Evolutionary conservation across 2,113 vertebrate genomes (phyloP), one percentile per base, ranked within the genome.

Genomic region (Cercocebus atys): DNA sequence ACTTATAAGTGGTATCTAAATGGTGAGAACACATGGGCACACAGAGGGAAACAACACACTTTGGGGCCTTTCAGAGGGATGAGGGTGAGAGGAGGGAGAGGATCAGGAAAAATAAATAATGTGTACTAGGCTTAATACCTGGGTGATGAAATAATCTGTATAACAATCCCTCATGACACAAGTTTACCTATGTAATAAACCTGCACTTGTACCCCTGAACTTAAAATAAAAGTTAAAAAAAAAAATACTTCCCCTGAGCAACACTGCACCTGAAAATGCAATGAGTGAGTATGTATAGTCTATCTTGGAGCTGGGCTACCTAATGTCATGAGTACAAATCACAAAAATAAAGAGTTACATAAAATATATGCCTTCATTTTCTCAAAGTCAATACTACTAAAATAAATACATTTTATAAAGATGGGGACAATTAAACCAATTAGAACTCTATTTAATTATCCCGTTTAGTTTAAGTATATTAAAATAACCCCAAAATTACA

Each of bases 401-500:
- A 85, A 76, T 45, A 83, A 89, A 87, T 59, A 85, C 55, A 92
- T 82, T 95, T 96, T 92, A 80, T 47, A 91, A 93, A 94, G 70
- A 82, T 12, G 25, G 10, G 23, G 38, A 92, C 25, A 88, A 90
- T 73, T 40, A 80, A 70, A 94, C 55, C 91, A 70, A 81, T 94
- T 85, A 95, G 76, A 72, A 90, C 50, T 57, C 25, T 81, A 57
- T 83, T 97, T 96, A 95, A 95, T 97, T 94, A 95, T 85, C n/a
- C 57, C 32, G 92, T 94, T 93, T 70, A 52, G 66, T 17, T 87
- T 94, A 88, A 96, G 38, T 81, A 47, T 50, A 75, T 72, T 94
- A 92, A 98, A 82, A 84, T 81, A 95, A 88, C n/a, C 52, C 61
- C 85, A 0, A 0, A 14, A 38, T 30, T 61, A 70, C 73, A 75